phyloP scores from a whole-genome alignment of 35 echinoderm and acorn worm genomes.

The Stichopus chloronotus region DNA sequence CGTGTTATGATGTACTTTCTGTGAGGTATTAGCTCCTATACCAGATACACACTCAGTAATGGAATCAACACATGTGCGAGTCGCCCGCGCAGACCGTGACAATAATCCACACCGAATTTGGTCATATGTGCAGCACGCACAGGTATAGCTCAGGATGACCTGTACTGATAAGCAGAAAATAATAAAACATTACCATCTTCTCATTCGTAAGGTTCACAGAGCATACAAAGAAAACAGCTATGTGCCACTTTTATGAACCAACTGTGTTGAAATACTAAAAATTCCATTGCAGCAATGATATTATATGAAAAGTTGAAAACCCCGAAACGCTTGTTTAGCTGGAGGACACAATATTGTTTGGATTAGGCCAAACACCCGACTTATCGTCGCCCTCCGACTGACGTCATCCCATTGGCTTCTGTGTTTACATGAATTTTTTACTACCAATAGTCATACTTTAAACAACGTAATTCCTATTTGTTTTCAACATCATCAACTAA shows the following conservation, averaged over 20 bases:
- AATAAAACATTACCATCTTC: not conserved
- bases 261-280: conserved; percentile 33
- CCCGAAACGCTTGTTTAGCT: conserved; percentile 51
- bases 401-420: conserved; percentile 49
- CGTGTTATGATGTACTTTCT: too few relatives aligned
- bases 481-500: not conserved
- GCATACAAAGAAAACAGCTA: not conserved
- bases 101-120: not conserved
- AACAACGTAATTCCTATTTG: conserved; percentile 17
- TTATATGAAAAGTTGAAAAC: conserved; percentile 7
- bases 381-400: conserved; percentile 43
- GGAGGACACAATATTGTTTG: conserved; percentile 61
- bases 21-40: too few relatives aligned
- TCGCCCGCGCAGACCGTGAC: not conserved
- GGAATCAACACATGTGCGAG: too few relatives aligned
- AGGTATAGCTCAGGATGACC: not conserved
- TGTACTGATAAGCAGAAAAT: conserved; percentile 10
- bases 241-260: conserved; percentile 5
- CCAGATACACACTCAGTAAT: too few relatives aligned
- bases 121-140: not conserved
- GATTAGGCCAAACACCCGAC: conserved; percentile 50
- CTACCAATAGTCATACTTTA: conserved; percentile 40
- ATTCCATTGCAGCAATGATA: conserved; percentile 50
- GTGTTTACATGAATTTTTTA: conserved; percentile 24
- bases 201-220: not conserved